Evolutionary conservation across 2,888 invertebrate species (phyloP), one percentile per base, ranked within the genome.

Genomic region (Mellilla xanthometata): DNA sequence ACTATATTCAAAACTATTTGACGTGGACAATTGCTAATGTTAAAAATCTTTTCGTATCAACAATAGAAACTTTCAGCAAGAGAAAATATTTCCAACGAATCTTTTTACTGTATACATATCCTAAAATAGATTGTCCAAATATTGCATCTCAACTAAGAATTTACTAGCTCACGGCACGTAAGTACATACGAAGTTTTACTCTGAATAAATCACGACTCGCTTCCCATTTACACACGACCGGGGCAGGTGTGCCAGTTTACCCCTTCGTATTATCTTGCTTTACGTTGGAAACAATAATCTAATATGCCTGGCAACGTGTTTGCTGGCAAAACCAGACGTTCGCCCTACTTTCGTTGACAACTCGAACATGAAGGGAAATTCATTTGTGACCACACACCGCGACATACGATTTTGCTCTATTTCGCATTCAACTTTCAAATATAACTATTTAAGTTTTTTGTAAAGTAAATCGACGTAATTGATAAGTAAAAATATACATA

Each of bases 301-400:
- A 64, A 66, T 62, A 64, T 62, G 56, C 52, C 52, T 60, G 28
- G 41, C 27, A 31, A 58, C 51, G 38, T 54, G 52, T 54, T 57
- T 48, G 60, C 60, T 53, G 68, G 67, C 65, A 67, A 72, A 79
- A 80, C 75, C 72, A 78, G 76, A 80, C 76, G 61, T 65, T 47
- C 38, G 81, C 78, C 82, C 81, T 67, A 83, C 82, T 84, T 85
- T 84, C 80, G 68, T 76, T 72, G 68, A 72, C 69, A 73, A 75
- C 65, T 70, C 68, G 65, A 66, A 76, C 70, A 75, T 72, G 69
- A 81, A 80, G 74, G 78, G 78, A 83, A 81, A 84, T 76, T 76
- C 66, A 74, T 64, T 72, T 62, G 68, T 60, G 60, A 67, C 65
- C 60, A 63, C 59, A 58, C 60, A 65, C 65, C 54, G 63, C 58